Conservation (phyloP, 2,113 vertebrate species). For the Empidonax alnorum region DNA sequence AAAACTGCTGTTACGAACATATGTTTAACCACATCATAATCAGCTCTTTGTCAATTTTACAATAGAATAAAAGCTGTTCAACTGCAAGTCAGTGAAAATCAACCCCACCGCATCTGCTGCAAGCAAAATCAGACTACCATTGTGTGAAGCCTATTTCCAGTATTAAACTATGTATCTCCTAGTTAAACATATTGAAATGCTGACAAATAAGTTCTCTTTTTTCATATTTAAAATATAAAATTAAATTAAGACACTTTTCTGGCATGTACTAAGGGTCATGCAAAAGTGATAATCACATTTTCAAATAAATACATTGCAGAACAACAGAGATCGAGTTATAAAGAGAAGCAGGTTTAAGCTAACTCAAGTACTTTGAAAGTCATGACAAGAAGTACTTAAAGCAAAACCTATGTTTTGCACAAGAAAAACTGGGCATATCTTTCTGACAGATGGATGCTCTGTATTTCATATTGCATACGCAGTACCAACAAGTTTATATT, state of each 20-base stretch:
- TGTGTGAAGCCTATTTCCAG: neutral
- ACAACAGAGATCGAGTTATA: neutral
- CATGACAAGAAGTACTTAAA: slow-evolving; percentile 19
- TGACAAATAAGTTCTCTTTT: neutral
- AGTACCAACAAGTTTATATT: slow-evolving; percentile 50
- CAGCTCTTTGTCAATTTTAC: slow-evolving; percentile 1
- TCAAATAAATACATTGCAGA: slow-evolving; percentile 30
- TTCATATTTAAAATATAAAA: slow-evolving; percentile 13
- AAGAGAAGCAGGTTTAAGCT: slow-evolving; percentile 18
- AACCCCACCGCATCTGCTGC: neutral
- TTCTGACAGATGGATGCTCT: slow-evolving; percentile 32
- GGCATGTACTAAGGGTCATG: slow-evolving; percentile 27
- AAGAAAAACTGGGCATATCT: neutral
- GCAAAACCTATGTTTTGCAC: slow-evolving; percentile 20
- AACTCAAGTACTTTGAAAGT: slow-evolving; percentile 22
- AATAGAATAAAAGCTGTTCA: neutral
- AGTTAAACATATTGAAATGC: neutral
- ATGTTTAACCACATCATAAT: slow-evolving; percentile 15
- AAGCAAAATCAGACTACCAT: neutral
- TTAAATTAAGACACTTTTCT: slow-evolving; percentile 11
- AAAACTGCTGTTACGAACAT: slow-evolving; percentile 23
- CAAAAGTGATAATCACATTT: slow-evolving; percentile 32
- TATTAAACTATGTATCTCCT: neutral
- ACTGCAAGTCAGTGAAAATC: neutral
- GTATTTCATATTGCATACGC: slow-evolving; percentile 18